These are phyloP conservation scores for Pollenia amentaria DNA, from an alignment of 2,888 invertebrate genomes.

Conservation along the genomic window DNA sequence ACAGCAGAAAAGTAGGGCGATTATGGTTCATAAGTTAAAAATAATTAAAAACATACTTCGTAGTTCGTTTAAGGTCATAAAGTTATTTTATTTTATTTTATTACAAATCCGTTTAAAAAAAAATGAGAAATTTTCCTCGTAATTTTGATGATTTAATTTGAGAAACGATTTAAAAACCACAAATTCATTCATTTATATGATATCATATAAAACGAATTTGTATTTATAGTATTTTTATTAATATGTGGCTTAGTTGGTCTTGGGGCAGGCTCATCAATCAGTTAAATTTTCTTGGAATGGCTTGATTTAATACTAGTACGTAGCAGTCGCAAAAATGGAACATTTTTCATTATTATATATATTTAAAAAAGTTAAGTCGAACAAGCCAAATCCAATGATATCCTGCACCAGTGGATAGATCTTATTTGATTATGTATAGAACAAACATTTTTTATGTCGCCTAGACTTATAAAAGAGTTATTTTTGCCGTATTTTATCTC, in stretches of 20 bases:
- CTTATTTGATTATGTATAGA: too few relatives aligned
- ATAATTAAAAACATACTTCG: constrained; percentile 40
- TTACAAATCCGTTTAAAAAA: constrained; percentile 29
- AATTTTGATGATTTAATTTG: constrained; percentile 55
- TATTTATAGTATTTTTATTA: background rate
- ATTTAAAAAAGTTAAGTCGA: too few relatives aligned
- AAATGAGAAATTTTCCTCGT: constrained; percentile 23
- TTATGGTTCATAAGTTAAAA: constrained; percentile 63
- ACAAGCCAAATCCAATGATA: too few relatives aligned
- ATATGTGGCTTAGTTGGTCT: background rate
- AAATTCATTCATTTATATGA: constrained; percentile 7
- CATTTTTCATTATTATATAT: too few relatives aligned
- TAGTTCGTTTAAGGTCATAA: constrained; percentile 47
- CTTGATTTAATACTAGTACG: background rate
- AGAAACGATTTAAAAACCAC: constrained; percentile 33
- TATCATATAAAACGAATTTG: background rate
- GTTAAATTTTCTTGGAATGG: background rate
- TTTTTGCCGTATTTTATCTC: too few relatives aligned
- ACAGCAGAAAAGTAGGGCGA: constrained; percentile 52
- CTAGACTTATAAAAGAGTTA: too few relatives aligned
- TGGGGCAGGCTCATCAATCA: constrained; percentile 35
- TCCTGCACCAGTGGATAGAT: too few relatives aligned
- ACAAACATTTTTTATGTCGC: too few relatives aligned
- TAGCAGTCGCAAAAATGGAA: too few relatives aligned
- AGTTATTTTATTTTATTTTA: background rate